phyloP scores from a whole-genome alignment of 2,113 vertebrate species.

The Cephalopholis sonnerati region DNA sequence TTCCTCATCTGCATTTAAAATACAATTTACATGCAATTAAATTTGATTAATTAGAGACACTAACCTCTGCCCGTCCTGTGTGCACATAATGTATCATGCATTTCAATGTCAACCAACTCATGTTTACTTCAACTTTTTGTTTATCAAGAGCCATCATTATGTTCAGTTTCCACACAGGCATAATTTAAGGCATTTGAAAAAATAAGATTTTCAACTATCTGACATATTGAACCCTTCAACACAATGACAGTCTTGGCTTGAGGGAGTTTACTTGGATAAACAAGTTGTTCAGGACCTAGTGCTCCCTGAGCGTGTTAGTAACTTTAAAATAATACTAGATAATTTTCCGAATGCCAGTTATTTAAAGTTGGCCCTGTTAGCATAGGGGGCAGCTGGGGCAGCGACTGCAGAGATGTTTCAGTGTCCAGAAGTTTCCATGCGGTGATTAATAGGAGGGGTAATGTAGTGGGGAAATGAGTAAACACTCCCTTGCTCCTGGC shows the following conservation, averaged over 20 bases:
- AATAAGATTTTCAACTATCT: constrained; percentile 16
- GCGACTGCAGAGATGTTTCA: constrained; percentile 93
- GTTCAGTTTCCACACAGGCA: constrained; percentile 34
- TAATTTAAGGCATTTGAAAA: constrained; percentile 3
- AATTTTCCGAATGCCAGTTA: constrained; percentile 41
- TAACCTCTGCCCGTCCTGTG: constrained; percentile 79
- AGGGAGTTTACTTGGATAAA: constrained; percentile 33
- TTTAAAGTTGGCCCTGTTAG: constrained; percentile 71
- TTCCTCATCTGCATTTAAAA: constrained; percentile 76
- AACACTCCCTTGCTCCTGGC: constrained; percentile 99
- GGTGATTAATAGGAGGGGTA: constrained; percentile 99
- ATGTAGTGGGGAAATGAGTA: constrained; percentile 99
- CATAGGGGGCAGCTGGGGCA: constrained; percentile 69
- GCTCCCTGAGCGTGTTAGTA: not conserved
- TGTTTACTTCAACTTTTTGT: constrained; percentile 68
- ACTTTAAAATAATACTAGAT: constrained; percentile 13
- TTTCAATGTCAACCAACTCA: constrained; percentile 78
- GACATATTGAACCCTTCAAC: constrained; percentile 29
- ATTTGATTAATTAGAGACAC: constrained; percentile 82
- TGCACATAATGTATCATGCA: constrained; percentile 72
- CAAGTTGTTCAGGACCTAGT: constrained; percentile 13
- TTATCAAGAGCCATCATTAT: constrained; percentile 44
- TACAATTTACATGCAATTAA: constrained; percentile 86
- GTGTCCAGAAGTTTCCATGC: constrained; percentile 98
- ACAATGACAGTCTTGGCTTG: constrained; percentile 9